Conservation (phyloP, 1,140 invertebrate genomes). For the Euborellia annulipes region DNA sequence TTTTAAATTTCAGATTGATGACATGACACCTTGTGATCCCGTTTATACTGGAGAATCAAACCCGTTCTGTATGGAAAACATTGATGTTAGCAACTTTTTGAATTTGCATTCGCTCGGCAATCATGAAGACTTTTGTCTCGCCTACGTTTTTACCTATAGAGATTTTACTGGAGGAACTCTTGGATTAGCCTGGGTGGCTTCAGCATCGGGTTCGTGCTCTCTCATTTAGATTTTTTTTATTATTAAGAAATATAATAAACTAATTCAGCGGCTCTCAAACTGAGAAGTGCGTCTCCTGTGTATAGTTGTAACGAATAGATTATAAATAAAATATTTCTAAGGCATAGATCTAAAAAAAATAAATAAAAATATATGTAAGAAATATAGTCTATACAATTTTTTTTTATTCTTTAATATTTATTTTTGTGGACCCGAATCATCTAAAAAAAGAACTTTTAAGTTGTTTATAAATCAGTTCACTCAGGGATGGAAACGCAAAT, state of each 20-base stretch:
- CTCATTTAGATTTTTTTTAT: neutral
- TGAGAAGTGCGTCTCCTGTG: no score
- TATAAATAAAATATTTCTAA: no score
- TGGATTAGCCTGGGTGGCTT: conserved; percentile 96
- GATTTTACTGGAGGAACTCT: conserved; percentile 94
- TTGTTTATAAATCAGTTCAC: no score
- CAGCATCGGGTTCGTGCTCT: conserved; percentile 48
- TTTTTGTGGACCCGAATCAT: no score
- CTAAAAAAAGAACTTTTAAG: no score
- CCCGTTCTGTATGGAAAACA: conserved; percentile 92
- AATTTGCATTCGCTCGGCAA: conserved; percentile 94
- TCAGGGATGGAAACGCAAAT: no score
- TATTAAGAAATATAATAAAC: no score
- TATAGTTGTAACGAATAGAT: neutral
- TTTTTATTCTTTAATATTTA: no score
- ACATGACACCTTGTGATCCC: conserved; percentile 59
- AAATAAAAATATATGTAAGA: no score
- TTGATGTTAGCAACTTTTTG: conserved; percentile 97
- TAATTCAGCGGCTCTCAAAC: no score
- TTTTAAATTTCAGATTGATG: conserved; percentile 74
- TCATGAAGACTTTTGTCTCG: conserved; percentile 95
- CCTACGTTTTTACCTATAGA: conserved; percentile 96
- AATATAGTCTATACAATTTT: no score
- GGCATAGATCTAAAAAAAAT: no score
- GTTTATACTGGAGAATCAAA: conserved; percentile 55